Base-by-base conservation (phyloP, 2,113 vertebrate genomes). In the Silurus glanis region DNA sequence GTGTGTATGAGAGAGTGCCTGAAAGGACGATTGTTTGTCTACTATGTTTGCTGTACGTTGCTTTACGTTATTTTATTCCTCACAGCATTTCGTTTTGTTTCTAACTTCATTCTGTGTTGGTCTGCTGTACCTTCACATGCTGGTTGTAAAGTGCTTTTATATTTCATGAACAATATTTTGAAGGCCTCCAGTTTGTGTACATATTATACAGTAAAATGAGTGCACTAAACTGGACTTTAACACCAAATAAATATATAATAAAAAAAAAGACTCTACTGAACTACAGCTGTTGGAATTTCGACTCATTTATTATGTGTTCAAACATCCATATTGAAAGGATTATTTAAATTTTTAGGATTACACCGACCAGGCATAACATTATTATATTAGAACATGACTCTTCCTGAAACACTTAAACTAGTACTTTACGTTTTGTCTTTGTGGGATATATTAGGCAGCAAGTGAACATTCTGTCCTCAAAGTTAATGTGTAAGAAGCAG, bases 131-230 rank as follows among this genome's bases (percentile, higher is more conserved):
- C 85, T 87, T 79, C 87, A 78, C 69, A 62, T 82, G 74, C 83
- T 49, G 72, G 83, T 84, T 88, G 64, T 78, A 71, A 90, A 90
- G 89, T 90, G 89, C 89, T 88, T 87, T 87, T 86, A 83, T 87
- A 88, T 75, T 74, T 82, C 74, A 80, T 89, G 72, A 82, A 85
- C 80, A 72, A 80, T 89, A 74, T 83, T 87, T 88, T 78, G 79
- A 86, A 78, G 85, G 82, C 83, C 87, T 90, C 85, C 85, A 80
- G 85, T 87, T 71, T 67, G 81, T 87, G 87, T 90, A 64, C 84
- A 79, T 62, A 80, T 83, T 56, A 69, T 69, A 83, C 66, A 56
- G 16, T 49, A 47, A 83, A 37, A 82, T 58, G 83, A 69, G 76
- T 85, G 76, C 72, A 74, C 69, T 55, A 51, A 37, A 83, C 87